These are phyloP conservation scores for Taenioides sp. DNA, from an alignment of 2,797 vertebrate genomes.

Conservation along the genomic window DNA sequence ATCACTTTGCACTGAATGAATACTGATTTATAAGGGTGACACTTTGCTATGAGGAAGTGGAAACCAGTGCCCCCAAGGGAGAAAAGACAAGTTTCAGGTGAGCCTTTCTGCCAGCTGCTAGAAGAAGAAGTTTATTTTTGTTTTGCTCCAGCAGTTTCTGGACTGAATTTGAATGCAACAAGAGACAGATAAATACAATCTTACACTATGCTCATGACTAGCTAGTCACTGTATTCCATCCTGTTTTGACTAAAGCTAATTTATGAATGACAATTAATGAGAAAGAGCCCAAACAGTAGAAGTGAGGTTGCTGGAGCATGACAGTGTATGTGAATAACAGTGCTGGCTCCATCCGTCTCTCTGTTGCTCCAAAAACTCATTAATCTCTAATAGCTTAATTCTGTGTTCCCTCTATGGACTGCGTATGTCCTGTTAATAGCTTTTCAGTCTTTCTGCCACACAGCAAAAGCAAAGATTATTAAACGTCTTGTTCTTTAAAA, in stretches of 20 bases:
- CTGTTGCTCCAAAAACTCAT: conserved; percentile 63
- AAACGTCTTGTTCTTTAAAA: conserved; percentile 32
- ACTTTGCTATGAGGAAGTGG: conserved; percentile 31
- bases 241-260: conserved; percentile 57
- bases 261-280: conserved; percentile 77
- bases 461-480: conserved; percentile 43
- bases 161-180: conserved; percentile 44
- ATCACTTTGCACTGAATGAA: conserved; percentile 43
- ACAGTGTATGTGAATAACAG: conserved; percentile 49
- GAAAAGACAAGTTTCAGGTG: conserved; percentile 16
- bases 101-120: conserved; percentile 10
- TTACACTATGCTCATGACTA: conserved; percentile 21
- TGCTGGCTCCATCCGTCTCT: conserved; percentile 49
- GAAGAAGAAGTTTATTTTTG: conserved; percentile 28
- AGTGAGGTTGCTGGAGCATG: conserved; percentile 52
- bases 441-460: conserved; percentile 65
- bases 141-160: conserved; percentile 22
- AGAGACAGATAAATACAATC: conserved; percentile 37
- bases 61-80: conserved; percentile 21
- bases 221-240: conserved; percentile 25
- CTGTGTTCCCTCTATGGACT: conserved; percentile 58
- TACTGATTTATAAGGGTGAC: conserved; percentile 46
- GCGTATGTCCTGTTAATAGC: conserved; percentile 70
- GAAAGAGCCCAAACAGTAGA: conserved; percentile 57
- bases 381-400: conserved; percentile 75